Conservation (phyloP, 2,888 invertebrate genomes). For the Dicranocentrus wangi region DNA sequence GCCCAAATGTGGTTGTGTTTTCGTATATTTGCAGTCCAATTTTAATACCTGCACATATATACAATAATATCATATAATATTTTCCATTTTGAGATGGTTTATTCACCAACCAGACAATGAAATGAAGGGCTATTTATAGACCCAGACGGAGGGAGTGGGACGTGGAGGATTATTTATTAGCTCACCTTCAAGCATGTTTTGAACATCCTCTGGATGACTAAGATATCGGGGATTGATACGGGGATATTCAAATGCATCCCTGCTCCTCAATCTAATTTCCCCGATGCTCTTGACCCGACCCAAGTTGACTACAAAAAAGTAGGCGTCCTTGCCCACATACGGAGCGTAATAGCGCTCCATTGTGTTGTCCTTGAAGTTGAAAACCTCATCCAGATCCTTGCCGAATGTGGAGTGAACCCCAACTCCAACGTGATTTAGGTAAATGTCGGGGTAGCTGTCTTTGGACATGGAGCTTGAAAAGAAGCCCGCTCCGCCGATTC, state of each 20-base stretch:
- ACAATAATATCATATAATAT: not conserved
- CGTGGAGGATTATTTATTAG: too few species aligned
- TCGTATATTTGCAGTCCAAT: slow-evolving; percentile 63
- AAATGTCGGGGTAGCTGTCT: slow-evolving; percentile 59
- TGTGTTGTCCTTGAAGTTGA: slow-evolving; percentile 53
- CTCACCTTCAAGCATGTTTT: slow-evolving; percentile 67
- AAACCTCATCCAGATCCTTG: slow-evolving; percentile 56
- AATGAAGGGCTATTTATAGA: too few species aligned
- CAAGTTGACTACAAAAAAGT: slow-evolving; percentile 59
- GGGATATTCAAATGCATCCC: slow-evolving; percentile 76
- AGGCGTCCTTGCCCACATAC: slow-evolving; percentile 67
- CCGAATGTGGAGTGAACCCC: slow-evolving; percentile 63
- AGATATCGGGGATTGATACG: slow-evolving; percentile 77
- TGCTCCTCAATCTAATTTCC: slow-evolving; percentile 75
- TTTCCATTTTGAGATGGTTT: too few species aligned
- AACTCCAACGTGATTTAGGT: slow-evolving; percentile 55
- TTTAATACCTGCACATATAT: slow-evolving; percentile 45
- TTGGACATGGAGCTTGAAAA: slow-evolving; percentile 57
- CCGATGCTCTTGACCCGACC: slow-evolving; percentile 75
- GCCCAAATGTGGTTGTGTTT: slow-evolving; percentile 66
- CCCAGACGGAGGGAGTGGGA: too few species aligned
- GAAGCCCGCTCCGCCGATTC: slow-evolving; percentile 64
- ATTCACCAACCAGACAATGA: too few species aligned
- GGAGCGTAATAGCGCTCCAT: slow-evolving; percentile 67
- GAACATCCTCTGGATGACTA: slow-evolving; percentile 67